Base-by-base conservation (phyloP, 2,113 vertebrate genomes). In the Poicephalus meyeri region DNA sequence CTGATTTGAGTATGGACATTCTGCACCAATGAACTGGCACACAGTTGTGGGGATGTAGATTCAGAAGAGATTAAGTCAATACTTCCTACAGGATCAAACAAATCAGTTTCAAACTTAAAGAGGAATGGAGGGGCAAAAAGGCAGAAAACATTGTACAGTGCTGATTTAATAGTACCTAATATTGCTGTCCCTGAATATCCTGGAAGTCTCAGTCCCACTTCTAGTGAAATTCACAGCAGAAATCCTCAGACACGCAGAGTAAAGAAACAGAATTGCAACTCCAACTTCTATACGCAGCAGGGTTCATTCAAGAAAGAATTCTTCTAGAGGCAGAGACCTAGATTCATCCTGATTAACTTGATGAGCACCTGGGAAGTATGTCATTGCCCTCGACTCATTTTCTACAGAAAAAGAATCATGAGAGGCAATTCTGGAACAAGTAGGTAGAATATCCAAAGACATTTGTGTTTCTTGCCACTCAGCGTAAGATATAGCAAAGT, bases 11-110 rank as follows among this genome's bases (percentile, higher is more conserved):
- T 52, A 56, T 66, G 70, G 37, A 82, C 50, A 60, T 77, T 79
- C 79, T 89, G 71, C 16, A 42, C 50, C 68, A 26, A 39, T 44
- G 42, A 92, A 74, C 49, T 52, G 42, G 80, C 44, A 74, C 72
- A 60, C 23, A 44, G 55, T 31, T 78, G 53, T 23, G 21, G 55
- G 61, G 26, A 44, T 53, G 73, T 2, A 81, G 55, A 88, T 74
- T 94, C 86, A 81, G 65, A 95, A 86, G 37, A 84, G 88, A 94
- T 90, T 91, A 97, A 85, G 80, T 63, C 87, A 94, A 39, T 89
- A 83, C 63, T 71, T 96, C 68, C 87, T 80, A 86, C 31, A 61
- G 35, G 80, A 93, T 28, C 94, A 68, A 89, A 71, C 55, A 95
- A 94, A 91, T 89, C 53, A 20, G 33, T 91, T 93, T 90, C 60